Conservation (phyloP, 2,888 invertebrate species). For the Apotomis betuletana region DNA sequence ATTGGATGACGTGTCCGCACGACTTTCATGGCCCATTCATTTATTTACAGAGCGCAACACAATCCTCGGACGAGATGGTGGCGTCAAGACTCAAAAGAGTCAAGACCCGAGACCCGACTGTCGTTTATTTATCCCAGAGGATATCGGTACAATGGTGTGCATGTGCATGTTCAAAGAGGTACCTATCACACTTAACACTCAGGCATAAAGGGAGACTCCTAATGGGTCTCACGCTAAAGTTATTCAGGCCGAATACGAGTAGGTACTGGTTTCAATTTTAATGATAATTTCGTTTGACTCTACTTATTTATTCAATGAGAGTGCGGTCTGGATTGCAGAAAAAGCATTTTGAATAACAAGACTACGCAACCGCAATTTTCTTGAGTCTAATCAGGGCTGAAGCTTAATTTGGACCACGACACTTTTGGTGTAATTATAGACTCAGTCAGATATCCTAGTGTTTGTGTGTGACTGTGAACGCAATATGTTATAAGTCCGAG, state of each 20-base stretch:
- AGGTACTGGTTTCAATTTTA: slow-evolving; percentile 28
- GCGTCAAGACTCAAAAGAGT: slow-evolving; percentile 9
- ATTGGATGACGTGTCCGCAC: slow-evolving; percentile 54
- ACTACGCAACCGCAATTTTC: background rate
- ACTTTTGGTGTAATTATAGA: too few species aligned
- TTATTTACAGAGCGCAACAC: slow-evolving; percentile 32
- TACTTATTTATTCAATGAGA: slow-evolving; percentile 33
- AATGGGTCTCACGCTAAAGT: slow-evolving; percentile 33
- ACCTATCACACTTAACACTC: slow-evolving; percentile 9
- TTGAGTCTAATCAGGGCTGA: too few species aligned
- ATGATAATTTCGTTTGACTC: slow-evolving; percentile 22
- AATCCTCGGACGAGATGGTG: slow-evolving; percentile 19
- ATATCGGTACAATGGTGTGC: slow-evolving; percentile 18
- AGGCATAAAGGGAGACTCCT: slow-evolving; percentile 18
- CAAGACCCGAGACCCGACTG: background rate
- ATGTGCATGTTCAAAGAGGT: slow-evolving; percentile 26
- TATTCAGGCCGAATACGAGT: slow-evolving; percentile 26
- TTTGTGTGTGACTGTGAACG: too few species aligned
- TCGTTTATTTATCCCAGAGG: slow-evolving; percentile 29
- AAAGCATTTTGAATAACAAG: slow-evolving; percentile 23
- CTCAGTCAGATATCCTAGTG: too few species aligned
- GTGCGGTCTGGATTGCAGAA: slow-evolving; percentile 25
- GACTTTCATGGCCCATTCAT: slow-evolving; percentile 49
- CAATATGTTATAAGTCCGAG: too few species aligned
- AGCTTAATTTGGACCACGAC: too few species aligned